phyloP scores from a whole-genome alignment of 2,797 vertebrate genomes.

The Telmatherina bonti region DNA sequence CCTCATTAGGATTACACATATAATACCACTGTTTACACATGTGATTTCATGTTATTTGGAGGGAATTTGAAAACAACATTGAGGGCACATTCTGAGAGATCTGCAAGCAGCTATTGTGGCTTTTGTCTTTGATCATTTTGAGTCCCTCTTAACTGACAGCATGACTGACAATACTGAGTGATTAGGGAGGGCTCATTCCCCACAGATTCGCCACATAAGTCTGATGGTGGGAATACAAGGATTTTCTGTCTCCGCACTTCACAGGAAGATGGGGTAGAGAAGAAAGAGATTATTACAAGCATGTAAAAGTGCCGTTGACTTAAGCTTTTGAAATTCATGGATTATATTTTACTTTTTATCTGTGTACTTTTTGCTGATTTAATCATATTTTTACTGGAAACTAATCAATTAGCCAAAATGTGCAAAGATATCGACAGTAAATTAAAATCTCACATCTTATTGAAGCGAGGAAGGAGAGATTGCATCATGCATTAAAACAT shows the following conservation, averaged over 20 bases:
- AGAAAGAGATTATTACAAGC: conserved; percentile 24
- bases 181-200: conserved; percentile 46
- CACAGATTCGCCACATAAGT: conserved; percentile 34
- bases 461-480: not conserved
- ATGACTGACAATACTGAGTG: conserved; percentile 34
- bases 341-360: conserved; percentile 8
- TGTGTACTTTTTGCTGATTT: not conserved
- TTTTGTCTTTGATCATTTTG: conserved; percentile 32
- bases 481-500: not conserved
- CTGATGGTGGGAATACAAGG: conserved; percentile 43
- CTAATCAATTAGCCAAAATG: no score
- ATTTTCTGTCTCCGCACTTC: conserved; percentile 14
- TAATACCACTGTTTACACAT: conserved; percentile 1
- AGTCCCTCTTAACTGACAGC: conserved; percentile 41
- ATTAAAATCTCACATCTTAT: not conserved
- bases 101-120: conserved; percentile 4
- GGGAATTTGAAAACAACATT: conserved; percentile 31
- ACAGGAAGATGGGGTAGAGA: conserved; percentile 16
- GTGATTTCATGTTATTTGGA: conserved; percentile 14
- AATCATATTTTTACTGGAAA: not conserved
- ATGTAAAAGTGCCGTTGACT: conserved; percentile 23
- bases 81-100: conserved; percentile 18
- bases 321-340: conserved; percentile 9
- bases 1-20: conserved; percentile 31
- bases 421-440: not conserved